Evolutionary conservation across 2,888 invertebrate genomes (phyloP).

Genomic region (Drosophila rubida): DNA sequence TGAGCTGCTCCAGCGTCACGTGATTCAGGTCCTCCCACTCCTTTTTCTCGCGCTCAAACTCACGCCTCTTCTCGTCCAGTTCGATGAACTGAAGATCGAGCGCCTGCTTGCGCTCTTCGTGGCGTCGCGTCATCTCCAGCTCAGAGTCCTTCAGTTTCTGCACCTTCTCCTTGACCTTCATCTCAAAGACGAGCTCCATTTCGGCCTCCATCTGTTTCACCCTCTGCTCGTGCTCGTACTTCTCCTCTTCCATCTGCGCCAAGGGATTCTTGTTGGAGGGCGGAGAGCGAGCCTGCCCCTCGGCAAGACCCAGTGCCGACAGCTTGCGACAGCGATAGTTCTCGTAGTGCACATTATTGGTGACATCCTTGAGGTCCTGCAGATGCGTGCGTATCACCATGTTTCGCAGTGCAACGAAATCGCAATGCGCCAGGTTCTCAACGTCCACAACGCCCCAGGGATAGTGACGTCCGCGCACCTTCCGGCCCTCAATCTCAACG

Average conservation of each 20-base stretch:
- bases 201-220: constrained; percentile 99
- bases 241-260: constrained; percentile 99
- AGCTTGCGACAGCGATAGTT: constrained; percentile 98
- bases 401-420: constrained; percentile 98
- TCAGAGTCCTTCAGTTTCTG: constrained; percentile 98
- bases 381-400: constrained; percentile 98
- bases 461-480: constrained; percentile 96
- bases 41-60: constrained; percentile 93
- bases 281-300: constrained; percentile 94
- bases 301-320: constrained; percentile 92
- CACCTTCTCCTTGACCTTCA: constrained; percentile 98
- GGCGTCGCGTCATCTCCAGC: constrained; percentile 94
- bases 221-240: constrained; percentile 96
- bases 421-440: constrained; percentile 99
- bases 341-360: constrained; percentile 99
- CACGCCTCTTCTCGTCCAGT: constrained; percentile 94
- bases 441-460: constrained; percentile 99
- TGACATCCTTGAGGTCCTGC: constrained; percentile 98
- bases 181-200: constrained; percentile 99
- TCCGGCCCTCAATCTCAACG: constrained; percentile 93
- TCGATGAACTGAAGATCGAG: constrained; percentile 96
- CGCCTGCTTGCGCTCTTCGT: constrained; percentile 91
- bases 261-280: constrained; percentile 98
- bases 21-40: constrained; percentile 96
- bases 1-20: constrained; percentile 94